Evolutionary conservation across 2,888 invertebrate genomes (phyloP), one percentile per base, ranked within the genome.

Genomic region (Antitype chi): DNA sequence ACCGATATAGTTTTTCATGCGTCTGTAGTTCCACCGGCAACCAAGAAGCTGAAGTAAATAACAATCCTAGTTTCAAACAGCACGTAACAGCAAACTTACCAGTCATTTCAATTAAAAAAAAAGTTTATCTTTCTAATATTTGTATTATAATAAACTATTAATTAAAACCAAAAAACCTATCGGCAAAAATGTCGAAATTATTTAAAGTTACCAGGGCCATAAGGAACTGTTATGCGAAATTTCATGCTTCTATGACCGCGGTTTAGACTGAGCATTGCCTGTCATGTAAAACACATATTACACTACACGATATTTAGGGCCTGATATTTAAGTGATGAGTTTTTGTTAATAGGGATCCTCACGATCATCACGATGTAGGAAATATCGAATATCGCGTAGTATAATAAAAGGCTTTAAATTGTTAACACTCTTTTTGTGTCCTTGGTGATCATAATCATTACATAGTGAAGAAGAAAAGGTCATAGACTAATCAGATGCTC

Each of bases 21-120:
- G 38, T 5, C 17, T 76, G 32, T 76, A 57, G n/a, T 76, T 64
- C 57, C 38, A 64, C 1, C 6, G 20, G 13, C 11, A n/a, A 59
- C 8, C 17, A n/a, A 17, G 5, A 49, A 49, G 25, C 49, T 49
- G 25, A 38, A 28, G 28, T 52, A 52, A 74, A 62, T 60, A 23
- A 17, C 0, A 4, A 20, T 73, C 15, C 20, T 20, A n/a, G 15
- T 57, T 73, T 43, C 43, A 53, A 59, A 59, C 15, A 59, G 3
- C 52, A 38, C 28, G 60, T 66, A n/a, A 38, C 9, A 38, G 9
- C 15, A 38, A 38, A 38, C n/a, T 17, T 15, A 4, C 15, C 8
- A 23, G 32, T 13, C 4, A 23, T 15, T 4, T n/a, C 15, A 38
- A 32, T 62, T 3, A 32, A 4, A 32, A 32, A 32, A 32, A 32